Percentiles rank a stretch among this genome's conserved stretches.
Evolutionary conservation across 2,888 invertebrate genomes (phyloP).

Genomic region (Archips xylosteana): DNA sequence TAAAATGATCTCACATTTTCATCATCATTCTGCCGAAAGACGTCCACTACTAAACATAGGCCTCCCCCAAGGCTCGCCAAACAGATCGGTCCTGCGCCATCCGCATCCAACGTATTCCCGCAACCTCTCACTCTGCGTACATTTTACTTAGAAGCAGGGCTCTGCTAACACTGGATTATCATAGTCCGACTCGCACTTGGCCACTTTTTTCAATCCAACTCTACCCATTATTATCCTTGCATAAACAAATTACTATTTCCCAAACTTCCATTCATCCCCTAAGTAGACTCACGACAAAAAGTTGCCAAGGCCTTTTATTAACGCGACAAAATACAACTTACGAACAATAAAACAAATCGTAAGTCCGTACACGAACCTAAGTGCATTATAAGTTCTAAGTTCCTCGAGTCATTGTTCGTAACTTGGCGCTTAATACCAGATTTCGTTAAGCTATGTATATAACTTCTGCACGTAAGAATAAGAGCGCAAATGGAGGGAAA

Average conservation of each 20-base stretch:
- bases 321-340: background rate
- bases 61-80: too few relatives aligned
- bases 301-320: background rate
- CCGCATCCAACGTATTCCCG: too few relatives aligned
- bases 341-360: slow-evolving; percentile 7
- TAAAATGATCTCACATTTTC: too few relatives aligned
- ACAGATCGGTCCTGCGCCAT: too few relatives aligned
- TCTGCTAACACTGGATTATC: too few relatives aligned
- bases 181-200: too few relatives aligned
- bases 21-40: too few relatives aligned
- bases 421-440: slow-evolving; percentile 8
- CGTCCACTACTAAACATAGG: too few relatives aligned
- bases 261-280: too few relatives aligned
- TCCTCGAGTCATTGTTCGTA: slow-evolving; percentile 13
- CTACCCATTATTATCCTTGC: background rate
- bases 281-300: background rate
- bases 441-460: background rate
- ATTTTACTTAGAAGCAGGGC: too few relatives aligned
- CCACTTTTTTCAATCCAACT: background rate
- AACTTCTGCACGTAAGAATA: background rate
- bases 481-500: background rate
- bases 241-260: background rate
- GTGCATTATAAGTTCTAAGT: slow-evolving; percentile 27
- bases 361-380: slow-evolving; percentile 20
- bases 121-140: too few relatives aligned